Percentiles rank a stretch among this genome's conserved stretches.
These are phyloP conservation scores for Agrotis clavis DNA, from an alignment of 2,888 invertebrate genomes.

Conservation along the genomic window DNA sequence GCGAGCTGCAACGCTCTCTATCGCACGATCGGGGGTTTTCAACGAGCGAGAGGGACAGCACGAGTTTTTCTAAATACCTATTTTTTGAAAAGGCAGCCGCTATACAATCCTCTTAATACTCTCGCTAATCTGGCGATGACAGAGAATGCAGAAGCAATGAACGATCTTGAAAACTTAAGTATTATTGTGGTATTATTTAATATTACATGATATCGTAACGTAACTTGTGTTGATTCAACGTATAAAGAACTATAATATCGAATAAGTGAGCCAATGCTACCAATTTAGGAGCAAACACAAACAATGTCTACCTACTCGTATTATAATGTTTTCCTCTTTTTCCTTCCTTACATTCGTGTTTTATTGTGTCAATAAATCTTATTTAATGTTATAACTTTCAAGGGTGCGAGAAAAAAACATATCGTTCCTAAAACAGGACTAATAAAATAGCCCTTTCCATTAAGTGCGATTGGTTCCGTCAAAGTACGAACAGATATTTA, in stretches of 20 bases:
- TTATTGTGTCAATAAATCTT: slow-evolving; percentile 4
- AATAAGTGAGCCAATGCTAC: neutral
- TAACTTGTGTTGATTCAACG: too few relatives aligned
- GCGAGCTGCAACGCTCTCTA: too few relatives aligned
- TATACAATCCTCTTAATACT: too few relatives aligned
- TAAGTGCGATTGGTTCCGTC: neutral
- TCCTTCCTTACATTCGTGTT: neutral
- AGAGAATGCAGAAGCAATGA: neutral
- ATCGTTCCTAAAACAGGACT: neutral
- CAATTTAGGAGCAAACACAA: neutral
- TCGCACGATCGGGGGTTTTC: too few relatives aligned
- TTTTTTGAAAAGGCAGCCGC: too few relatives aligned
- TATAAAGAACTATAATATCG: neutral
- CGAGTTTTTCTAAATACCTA: too few relatives aligned
- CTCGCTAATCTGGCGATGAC: too few relatives aligned
- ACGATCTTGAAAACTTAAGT: neutral
- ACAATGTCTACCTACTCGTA: slow-evolving; percentile 5
- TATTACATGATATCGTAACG: too few relatives aligned
- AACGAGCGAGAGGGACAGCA: too few relatives aligned
- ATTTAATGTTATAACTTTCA: slow-evolving; percentile 9
- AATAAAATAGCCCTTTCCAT: neutral
- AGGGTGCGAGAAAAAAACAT: neutral
- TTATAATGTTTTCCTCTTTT: slow-evolving; percentile 12
- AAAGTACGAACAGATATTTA: neutral
- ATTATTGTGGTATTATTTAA: too few relatives aligned